Evolutionary conservation across 2,797 vertebrate species (phyloP).

Genomic region (Siniperca scherzeri): DNA sequence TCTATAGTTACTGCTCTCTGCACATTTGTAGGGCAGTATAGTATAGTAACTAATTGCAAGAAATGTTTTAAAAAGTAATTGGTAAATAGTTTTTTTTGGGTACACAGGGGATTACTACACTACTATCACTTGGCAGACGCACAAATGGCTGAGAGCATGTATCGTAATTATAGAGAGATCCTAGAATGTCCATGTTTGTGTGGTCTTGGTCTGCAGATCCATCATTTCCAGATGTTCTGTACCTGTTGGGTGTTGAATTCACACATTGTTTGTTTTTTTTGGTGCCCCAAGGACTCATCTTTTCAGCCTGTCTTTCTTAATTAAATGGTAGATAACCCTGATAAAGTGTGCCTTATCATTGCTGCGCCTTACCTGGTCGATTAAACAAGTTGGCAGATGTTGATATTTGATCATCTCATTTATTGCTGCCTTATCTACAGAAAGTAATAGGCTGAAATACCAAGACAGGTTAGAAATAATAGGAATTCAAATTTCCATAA

Average conservation of each 20-base stretch:
- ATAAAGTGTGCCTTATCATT: neutral
- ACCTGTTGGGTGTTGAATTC: slow-evolving; percentile 23
- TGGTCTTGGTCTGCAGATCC: slow-evolving; percentile 16
- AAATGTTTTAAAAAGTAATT: neutral
- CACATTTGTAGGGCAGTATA: neutral
- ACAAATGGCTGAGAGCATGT: neutral
- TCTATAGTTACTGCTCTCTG: neutral
- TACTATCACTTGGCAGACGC: neutral
- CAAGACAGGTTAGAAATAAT: neutral
- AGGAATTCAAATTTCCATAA: neutral
- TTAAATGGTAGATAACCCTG: neutral
- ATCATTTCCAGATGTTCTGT: slow-evolving; percentile 58
- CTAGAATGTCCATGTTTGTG: slow-evolving; percentile 1
- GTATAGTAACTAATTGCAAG: neutral
- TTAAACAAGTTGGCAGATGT: neutral
- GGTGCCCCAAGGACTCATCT: neutral
- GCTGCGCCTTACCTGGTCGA: too few relatives aligned
- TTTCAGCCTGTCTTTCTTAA: neutral
- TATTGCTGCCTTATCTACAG: neutral
- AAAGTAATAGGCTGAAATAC: neutral
- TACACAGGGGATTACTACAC: too few relatives aligned
- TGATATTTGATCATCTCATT: neutral
- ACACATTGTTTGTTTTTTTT: neutral
- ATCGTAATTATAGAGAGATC: neutral
- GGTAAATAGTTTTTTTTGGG: neutral